Conservation (phyloP, 2,888 invertebrate genomes). For the Beris morrisii region DNA sequence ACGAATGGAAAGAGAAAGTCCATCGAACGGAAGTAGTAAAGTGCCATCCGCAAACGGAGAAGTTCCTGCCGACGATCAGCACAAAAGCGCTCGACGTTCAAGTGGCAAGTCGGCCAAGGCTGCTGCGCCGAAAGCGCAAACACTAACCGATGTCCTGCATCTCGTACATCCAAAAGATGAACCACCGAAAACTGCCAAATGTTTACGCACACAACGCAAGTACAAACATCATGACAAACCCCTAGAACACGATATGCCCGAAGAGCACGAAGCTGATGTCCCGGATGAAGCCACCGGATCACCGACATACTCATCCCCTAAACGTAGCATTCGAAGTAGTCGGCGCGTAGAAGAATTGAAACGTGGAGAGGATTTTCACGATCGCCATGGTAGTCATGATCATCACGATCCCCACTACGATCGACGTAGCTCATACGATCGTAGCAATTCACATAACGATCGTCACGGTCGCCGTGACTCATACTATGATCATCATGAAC, state of each 20-base stretch:
- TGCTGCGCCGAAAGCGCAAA: background rate
- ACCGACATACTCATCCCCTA: constrained; percentile 7
- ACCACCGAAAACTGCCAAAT: constrained; percentile 27
- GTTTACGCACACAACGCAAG: constrained; percentile 27
- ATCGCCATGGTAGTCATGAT: no score
- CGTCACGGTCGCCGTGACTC: constrained; percentile 43
- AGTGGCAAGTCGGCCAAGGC: background rate
- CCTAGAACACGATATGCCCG: background rate
- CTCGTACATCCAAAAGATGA: constrained; percentile 19
- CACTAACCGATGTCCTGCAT: constrained; percentile 11
- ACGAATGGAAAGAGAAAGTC: no score
- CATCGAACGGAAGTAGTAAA: no score
- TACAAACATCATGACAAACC: background rate
- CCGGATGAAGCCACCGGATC: constrained; percentile 36
- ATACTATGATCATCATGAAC: constrained; percentile 42
- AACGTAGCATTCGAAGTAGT: background rate
- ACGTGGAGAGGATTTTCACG: constrained; percentile 1
- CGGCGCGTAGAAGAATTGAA: background rate
- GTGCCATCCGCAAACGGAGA: background rate
- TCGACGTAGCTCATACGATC: no score
- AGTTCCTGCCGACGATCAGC: no score
- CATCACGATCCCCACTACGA: no score
- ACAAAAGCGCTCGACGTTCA: no score
- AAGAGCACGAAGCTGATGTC: constrained; percentile 29
- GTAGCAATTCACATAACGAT: constrained; percentile 11